Percentiles rank a stretch among this genome's conserved stretches.
These are phyloP conservation scores for Hephaestus fuliginosus DNA, from an alignment of 2,797 vertebrate genomes.

Conservation along the genomic window DNA sequence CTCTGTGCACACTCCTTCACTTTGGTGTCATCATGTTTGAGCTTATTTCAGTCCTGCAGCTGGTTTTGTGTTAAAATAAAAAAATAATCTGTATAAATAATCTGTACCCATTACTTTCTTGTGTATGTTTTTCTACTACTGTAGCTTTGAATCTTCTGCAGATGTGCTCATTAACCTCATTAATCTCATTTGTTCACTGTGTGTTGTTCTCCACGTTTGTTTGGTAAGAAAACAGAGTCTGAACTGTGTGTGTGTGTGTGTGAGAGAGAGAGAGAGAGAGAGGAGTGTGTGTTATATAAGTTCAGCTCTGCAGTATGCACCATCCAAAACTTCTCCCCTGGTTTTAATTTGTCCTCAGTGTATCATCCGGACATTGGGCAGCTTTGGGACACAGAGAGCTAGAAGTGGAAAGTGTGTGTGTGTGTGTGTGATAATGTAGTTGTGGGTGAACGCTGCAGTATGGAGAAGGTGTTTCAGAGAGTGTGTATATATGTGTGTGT, in stretches of 20 bases:
- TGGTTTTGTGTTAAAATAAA: too few species aligned
- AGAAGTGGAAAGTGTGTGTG: neutral
- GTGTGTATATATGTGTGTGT: constrained; percentile 7
- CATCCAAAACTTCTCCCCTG: neutral
- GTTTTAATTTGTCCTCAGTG: neutral
- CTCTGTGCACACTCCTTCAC: neutral
- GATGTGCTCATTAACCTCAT: constrained; percentile 22
- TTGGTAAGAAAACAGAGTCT: neutral
- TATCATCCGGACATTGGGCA: neutral
- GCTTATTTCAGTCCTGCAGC: constrained; percentile 16
- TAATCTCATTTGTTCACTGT: neutral
- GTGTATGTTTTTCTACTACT: constrained; percentile 10
- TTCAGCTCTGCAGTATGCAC: neutral
- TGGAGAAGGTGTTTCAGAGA: constrained; percentile 1
- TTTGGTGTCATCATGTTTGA: neutral
- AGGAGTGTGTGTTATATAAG: neutral
- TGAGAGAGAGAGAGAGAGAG: neutral
- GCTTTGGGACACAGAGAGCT: neutral
- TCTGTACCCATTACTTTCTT: neutral
- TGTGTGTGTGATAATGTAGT: neutral
- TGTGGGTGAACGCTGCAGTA: constrained; percentile 27
- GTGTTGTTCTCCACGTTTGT: too few species aligned
- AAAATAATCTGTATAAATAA: neutral
- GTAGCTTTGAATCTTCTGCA: constrained; percentile 26
- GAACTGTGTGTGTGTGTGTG: neutral